A percentile compares a stretch with the other conserved stretches of the same genome.
phyloP scores from a whole-genome alignment of 2,113 vertebrate genomes.

The Ochotona curzoniae region DNA sequence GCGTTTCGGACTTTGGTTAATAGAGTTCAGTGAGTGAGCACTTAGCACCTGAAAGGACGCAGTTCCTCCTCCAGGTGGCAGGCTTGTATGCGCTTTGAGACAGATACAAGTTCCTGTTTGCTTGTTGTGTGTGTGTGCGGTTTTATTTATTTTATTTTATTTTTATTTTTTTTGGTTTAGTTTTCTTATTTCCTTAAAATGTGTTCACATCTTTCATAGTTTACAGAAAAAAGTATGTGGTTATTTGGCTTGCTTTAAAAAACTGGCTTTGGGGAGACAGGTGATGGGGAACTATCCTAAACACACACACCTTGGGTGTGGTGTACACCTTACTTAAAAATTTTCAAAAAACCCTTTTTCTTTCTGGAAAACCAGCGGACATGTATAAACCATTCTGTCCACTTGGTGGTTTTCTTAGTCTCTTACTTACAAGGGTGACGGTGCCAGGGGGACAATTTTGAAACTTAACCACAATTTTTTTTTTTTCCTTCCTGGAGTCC shows the following conservation, averaged over 20 bases:
- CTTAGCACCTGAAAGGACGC: slow-evolving; percentile 90
- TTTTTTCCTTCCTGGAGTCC: slow-evolving; percentile 32
- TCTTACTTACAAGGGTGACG: slow-evolving; percentile 87
- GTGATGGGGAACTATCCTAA: slow-evolving; percentile 79
- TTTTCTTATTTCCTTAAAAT: slow-evolving; percentile 85
- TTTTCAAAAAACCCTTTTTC: slow-evolving; percentile 42
- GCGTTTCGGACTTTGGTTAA: slow-evolving; percentile 98
- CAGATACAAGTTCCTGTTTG: slow-evolving; percentile 85
- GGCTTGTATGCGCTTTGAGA: slow-evolving; percentile 91
- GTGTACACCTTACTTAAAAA: slow-evolving; percentile 82
- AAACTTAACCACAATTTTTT: slow-evolving; percentile 58
- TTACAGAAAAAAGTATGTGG: slow-evolving; percentile 88
- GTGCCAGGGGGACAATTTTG: slow-evolving; percentile 75
- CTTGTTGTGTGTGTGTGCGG: slow-evolving; percentile 37
- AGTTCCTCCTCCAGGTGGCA: slow-evolving; percentile 89
- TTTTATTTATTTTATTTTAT: slow-evolving; percentile 51
- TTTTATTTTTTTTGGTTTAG: slow-evolving; percentile 73
- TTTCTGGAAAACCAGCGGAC: slow-evolving; percentile 85
- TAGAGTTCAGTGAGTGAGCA: slow-evolving; percentile 93
- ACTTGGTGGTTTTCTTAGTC: slow-evolving; percentile 87
- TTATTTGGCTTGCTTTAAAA: slow-evolving; percentile 93
- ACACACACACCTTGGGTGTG: slow-evolving; percentile 86
- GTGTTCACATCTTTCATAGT: slow-evolving; percentile 87
- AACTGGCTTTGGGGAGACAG: slow-evolving; percentile 85
- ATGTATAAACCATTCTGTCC: slow-evolving; percentile 86